phyloP scores from a whole-genome alignment of 2,888 invertebrate genomes.

The Baccha elongata region DNA sequence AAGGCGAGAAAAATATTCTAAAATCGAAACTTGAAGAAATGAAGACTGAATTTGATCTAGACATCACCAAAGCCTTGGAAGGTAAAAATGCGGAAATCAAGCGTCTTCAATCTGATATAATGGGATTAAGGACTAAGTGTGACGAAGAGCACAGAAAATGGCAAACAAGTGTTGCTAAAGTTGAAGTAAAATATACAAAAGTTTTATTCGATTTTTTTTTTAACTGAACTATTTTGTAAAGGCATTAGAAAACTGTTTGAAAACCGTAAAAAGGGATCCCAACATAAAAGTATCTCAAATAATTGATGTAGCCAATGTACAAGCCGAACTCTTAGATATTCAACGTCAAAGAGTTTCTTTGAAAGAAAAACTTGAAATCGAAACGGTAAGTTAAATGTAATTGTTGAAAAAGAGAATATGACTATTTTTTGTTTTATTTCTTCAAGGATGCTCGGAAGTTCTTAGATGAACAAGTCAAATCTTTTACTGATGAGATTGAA shows the following conservation, averaged over 20 bases:
- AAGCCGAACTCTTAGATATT: conserved; percentile 85
- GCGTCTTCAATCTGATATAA: conserved; percentile 79
- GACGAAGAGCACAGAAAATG: conserved; percentile 79
- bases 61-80: conserved; percentile 79
- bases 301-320: conserved; percentile 84
- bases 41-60: conserved; percentile 80
- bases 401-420: not conserved
- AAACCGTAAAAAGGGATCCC: conserved; percentile 81
- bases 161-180: conserved; percentile 80
- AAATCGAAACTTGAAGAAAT: conserved; percentile 79
- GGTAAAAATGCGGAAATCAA: conserved; percentile 80
- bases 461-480: conserved; percentile 81
- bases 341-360: conserved; percentile 83
- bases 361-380: conserved; percentile 82
- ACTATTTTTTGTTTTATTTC: not conserved
- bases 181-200: conserved; percentile 77
- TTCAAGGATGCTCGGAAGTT: conserved; percentile 82
- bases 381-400: conserved; percentile 76
- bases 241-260: conserved; percentile 83
- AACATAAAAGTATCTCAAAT: conserved; percentile 83
- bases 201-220: not conserved
- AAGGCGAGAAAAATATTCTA: conserved; percentile 81
- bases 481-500: conserved; percentile 83
- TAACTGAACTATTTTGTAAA: conserved; percentile 45
- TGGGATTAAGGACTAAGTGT: conserved; percentile 77